Evolutionary conservation across 2,113 vertebrate genomes (phyloP).

Genomic region (Corythornis vintsioides): DNA sequence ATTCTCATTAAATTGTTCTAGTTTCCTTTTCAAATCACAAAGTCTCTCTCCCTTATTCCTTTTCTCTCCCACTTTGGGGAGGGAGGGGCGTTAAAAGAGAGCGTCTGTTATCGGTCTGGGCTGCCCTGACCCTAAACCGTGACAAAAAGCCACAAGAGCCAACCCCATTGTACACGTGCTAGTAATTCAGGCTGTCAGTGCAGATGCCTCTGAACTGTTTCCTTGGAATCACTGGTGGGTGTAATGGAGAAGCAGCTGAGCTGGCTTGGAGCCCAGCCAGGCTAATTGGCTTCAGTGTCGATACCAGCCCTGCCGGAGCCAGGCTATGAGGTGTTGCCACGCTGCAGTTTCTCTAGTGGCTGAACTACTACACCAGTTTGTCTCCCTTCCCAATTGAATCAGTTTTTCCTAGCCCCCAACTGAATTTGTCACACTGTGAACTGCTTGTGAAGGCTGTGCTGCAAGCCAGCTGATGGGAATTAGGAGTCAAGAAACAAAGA

Average conservation of each 20-base stretch:
- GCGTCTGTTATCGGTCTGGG: too few relatives aligned
- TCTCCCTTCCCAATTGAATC: background rate
- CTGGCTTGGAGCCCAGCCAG: background rate
- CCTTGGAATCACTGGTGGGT: background rate
- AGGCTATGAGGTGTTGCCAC: rapidly evolving
- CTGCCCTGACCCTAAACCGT: too few relatives aligned
- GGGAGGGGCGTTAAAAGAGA: too few relatives aligned
- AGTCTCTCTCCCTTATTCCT: too few relatives aligned
- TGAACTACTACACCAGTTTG: background rate
- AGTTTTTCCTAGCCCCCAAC: rapidly evolving
- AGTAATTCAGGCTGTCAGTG: rapidly evolving
- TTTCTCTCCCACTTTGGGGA: too few relatives aligned
- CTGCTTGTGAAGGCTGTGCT: background rate
- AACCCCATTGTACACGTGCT: rapidly evolving
- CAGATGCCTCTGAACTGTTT: background rate
- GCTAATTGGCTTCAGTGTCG: background rate
- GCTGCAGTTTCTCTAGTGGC: background rate
- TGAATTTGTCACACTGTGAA: background rate
- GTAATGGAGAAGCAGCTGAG: background rate
- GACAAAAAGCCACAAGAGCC: background rate
- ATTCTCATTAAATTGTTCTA: too few relatives aligned
- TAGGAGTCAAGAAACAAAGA: background rate
- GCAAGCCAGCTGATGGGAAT: background rate
- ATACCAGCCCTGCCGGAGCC: background rate
- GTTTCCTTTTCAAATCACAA: too few relatives aligned